Conservation (phyloP, 1,140 invertebrate species). For the Drosophila funebris region DNA sequence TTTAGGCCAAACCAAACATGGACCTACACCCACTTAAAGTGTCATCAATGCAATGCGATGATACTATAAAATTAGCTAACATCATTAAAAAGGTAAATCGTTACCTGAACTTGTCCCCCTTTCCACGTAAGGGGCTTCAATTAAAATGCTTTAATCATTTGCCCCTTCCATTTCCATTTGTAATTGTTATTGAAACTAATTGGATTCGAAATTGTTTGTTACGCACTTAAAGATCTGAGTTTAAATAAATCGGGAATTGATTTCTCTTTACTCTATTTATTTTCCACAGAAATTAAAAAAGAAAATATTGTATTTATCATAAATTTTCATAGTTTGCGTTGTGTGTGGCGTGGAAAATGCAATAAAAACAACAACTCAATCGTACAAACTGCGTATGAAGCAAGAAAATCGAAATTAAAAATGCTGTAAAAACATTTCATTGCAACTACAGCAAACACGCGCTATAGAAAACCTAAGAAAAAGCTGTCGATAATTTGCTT, state of each 20-base stretch:
- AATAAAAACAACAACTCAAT: constrained; percentile 34
- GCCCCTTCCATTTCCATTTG: not conserved
- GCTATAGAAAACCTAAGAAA: not conserved
- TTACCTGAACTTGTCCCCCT: constrained; percentile 61
- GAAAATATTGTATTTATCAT: constrained; percentile 32
- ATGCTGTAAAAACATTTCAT: constrained; percentile 45
- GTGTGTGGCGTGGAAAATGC: constrained; percentile 40
- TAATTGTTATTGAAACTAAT: constrained; percentile 69
- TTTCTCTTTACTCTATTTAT: constrained; percentile 26
- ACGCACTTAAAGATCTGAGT: constrained; percentile 31
- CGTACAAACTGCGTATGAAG: not conserved
- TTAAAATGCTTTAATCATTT: constrained; percentile 41
- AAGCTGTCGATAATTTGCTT: too few species aligned
- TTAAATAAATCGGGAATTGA: constrained; percentile 17
- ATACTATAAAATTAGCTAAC: constrained; percentile 36
- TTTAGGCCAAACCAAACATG: constrained; percentile 36
- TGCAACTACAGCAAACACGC: constrained; percentile 35
- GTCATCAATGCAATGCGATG: constrained; percentile 54
- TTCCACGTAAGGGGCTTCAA: constrained; percentile 57
- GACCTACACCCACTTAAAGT: constrained; percentile 36
- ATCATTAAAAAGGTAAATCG: constrained; percentile 44
- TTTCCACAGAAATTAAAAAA: constrained; percentile 41
- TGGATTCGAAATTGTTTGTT: constrained; percentile 51
- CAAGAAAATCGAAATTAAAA: constrained; percentile 40
- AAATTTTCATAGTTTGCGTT: constrained; percentile 36